Evolutionary conservation across 2,797 vertebrate species (phyloP), one percentile per base, ranked within the genome.

Genomic region (Echiichthys vipera): DNA sequence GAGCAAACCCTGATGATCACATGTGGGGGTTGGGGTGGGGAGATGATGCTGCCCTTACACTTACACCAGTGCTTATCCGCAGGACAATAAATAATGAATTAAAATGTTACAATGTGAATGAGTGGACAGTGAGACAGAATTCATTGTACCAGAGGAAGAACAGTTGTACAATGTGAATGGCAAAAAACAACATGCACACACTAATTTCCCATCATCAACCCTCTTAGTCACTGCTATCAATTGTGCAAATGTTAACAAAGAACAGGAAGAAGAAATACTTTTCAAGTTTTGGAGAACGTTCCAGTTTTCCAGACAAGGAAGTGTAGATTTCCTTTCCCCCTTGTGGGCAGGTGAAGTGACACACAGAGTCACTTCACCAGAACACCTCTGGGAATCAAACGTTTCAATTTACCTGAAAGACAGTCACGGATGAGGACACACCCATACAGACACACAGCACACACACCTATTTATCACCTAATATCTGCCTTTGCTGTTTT

Each of bases 1-100:
- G 1, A 46, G 61, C 64, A 77, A 84, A 8, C 2, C 7, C 29
- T 9, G 18, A 55, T 50, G 55, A 62, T 20, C 2, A 36, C 34
- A 36, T 13, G 2, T 6, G n/a, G 15, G 9, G 12, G 36, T 30
- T 9, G 29, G 14, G 11, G 11, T 10, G n/a, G 15, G 5, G 7
- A 0, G n/a, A 0, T 20, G 3, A 5, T 3, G 22, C 30, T 57
- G n/a, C 3, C 2, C 2, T 77, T 69, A 37, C 46, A 56, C 57
- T 54, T 70, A 79, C 2, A 12, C 14, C 11, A 6, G 7, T n/a
- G 10, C 53, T 7, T 14, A 13, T 8, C 7, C 32, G 27, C 9
- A 36, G 20, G 3, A 6, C 7, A 40, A 2, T 15, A 5, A 27
- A 47, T 0, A 39, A 5, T 30, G n/a, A n/a, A n/a, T n/a, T n/a